Conservation (phyloP, 2,113 vertebrate genomes). For the Narcine bancroftii region DNA sequence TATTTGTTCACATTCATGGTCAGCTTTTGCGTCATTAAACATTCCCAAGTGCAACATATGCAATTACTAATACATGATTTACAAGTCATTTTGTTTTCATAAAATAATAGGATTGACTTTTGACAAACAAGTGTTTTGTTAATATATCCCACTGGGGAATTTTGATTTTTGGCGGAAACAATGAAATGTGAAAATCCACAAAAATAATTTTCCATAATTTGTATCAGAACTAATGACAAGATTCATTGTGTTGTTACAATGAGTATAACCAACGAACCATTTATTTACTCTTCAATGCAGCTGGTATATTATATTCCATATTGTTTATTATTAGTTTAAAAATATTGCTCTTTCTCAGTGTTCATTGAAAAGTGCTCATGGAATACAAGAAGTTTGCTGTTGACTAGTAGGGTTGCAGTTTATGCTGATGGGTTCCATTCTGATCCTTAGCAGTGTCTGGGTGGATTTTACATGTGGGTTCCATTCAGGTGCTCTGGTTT, state of each 20-base stretch:
- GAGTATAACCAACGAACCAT: background rate
- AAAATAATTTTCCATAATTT: conserved; percentile 10
- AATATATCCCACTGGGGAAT: background rate
- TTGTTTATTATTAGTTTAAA: background rate
- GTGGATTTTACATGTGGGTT: too few species aligned
- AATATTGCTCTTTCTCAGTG: background rate
- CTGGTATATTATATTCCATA: background rate
- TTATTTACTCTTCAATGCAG: background rate
- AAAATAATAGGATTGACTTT: background rate
- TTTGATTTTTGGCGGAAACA: background rate
- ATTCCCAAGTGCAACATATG: background rate
- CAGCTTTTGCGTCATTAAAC: background rate
- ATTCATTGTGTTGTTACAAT: background rate
- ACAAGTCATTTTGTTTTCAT: background rate
- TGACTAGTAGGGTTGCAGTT: too few species aligned
- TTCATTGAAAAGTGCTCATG: background rate
- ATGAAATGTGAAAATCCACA: background rate
- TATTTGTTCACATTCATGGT: background rate
- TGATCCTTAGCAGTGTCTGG: too few species aligned
- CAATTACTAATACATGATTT: background rate
- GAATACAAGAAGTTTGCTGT: background rate
- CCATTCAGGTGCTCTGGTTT: too few species aligned
- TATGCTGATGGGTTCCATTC: too few species aligned
- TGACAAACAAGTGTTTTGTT: background rate
- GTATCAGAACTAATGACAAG: background rate